A percentile compares a stretch with the other conserved stretches of the same genome.
These are phyloP conservation scores for Dolomedes plantarius DNA, from an alignment of 2,888 invertebrate species.

Conservation along the genomic window DNA sequence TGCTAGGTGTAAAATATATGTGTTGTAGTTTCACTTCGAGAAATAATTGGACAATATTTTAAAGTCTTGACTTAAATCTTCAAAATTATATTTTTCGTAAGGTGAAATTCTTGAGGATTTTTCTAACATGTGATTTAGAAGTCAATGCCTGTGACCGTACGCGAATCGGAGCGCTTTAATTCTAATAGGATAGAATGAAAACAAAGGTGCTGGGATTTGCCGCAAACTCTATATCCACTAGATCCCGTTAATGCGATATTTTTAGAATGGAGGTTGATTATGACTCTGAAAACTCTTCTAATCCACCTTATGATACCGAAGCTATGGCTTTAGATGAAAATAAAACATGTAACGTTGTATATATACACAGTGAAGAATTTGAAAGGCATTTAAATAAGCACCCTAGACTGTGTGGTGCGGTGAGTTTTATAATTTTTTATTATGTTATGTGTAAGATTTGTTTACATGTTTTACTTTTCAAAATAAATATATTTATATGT, in stretches of 20 bases:
- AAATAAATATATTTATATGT: too few species aligned
- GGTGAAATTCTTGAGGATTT: too few species aligned
- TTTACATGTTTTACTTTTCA: too few species aligned
- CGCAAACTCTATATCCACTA: not conserved
- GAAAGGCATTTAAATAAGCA: conserved; percentile 63
- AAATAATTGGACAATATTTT: too few species aligned
- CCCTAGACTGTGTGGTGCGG: conserved; percentile 57
- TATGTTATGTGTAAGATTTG: too few species aligned
- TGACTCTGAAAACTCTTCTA: conserved; percentile 16
- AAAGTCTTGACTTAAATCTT: too few species aligned
- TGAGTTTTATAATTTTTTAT: not conserved
- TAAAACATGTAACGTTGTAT: conserved; percentile 29
- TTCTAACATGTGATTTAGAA: not conserved
- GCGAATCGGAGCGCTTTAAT: not conserved
- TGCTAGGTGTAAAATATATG: too few species aligned
- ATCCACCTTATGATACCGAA: not conserved
- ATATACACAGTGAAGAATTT: conserved; percentile 60
- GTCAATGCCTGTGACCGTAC: not conserved
- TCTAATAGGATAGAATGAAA: conserved; percentile 1
- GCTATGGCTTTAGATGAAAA: not conserved
- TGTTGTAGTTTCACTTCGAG: too few species aligned
- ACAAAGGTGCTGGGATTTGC: not conserved
- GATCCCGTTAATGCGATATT: not conserved
- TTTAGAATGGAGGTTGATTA: conserved; percentile 31
- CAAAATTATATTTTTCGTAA: too few species aligned